These are phyloP conservation scores for Melanotaenia boesemani DNA, from an alignment of 2,797 vertebrate species.

Conservation along the genomic window DNA sequence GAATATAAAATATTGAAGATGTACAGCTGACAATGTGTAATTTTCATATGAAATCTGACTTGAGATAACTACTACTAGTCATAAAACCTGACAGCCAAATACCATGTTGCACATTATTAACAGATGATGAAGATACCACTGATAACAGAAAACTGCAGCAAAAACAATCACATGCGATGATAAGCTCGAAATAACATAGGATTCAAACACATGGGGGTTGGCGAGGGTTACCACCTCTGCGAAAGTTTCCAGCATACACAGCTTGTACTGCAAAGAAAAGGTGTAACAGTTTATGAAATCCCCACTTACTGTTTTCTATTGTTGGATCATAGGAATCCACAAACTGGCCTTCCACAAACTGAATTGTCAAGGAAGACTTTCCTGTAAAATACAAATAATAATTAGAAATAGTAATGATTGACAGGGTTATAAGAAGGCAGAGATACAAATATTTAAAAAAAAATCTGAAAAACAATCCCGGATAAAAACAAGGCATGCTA, in stretches of 20 bases:
- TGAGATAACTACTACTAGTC: background rate
- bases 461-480: background rate
- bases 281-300: background rate
- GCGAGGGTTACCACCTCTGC: no score
- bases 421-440: no score
- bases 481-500: background rate
- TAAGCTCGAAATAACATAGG: background rate
- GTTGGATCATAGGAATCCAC: slow-evolving; percentile 99
- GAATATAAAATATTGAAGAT: background rate
- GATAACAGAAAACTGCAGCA: background rate
- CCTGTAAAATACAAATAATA: slow-evolving; percentile 80
- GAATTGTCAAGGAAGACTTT: slow-evolving; percentile 98
- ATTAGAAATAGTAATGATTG: background rate
- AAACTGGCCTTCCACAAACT: slow-evolving; percentile 99
- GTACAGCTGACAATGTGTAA: background rate
- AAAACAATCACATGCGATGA: background rate
- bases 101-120: background rate
- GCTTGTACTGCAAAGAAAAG: background rate
- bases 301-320: slow-evolving; percentile 99
- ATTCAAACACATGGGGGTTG: no score
- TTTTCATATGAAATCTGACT: background rate
- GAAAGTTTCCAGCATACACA: no score
- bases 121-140: background rate
- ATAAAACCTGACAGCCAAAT: background rate
- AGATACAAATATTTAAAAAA: background rate